Percentiles rank a stretch among this genome's conserved stretches.
Evolutionary conservation across 2,797 vertebrate genomes (phyloP).

Genomic region (Sebastes cheni): DNA sequence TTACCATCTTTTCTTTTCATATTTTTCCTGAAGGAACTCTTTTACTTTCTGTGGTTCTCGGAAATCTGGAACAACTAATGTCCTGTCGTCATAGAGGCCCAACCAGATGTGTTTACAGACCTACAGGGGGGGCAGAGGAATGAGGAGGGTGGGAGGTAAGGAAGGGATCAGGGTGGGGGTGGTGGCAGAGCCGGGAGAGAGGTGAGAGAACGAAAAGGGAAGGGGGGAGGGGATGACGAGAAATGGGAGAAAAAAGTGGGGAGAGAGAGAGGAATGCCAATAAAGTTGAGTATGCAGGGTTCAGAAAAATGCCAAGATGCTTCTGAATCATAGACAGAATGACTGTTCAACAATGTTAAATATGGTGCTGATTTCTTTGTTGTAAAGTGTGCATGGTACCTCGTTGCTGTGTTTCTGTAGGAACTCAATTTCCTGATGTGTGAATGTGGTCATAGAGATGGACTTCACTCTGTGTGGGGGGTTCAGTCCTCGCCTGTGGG

Average conservation of each 20-base stretch:
- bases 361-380: neutral
- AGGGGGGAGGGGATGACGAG: slow-evolving; percentile 45
- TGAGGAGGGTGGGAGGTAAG: slow-evolving; percentile 50
- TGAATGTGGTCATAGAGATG: slow-evolving; percentile 99
- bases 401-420: slow-evolving; percentile 98
- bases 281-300: slow-evolving; percentile 50
- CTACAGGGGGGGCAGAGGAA: slow-evolving; percentile 77
- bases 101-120: slow-evolving; percentile 99
- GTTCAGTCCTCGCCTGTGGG: slow-evolving; percentile 92
- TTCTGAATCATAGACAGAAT: slow-evolving; percentile 26
- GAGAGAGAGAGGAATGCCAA: slow-evolving; percentile 65
- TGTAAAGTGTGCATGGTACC: slow-evolving; percentile 73
- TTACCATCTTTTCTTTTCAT: slow-evolving; percentile 99
- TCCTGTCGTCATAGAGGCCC: slow-evolving; percentile 98
- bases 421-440: slow-evolving; percentile 98
- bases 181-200: slow-evolving; percentile 44
- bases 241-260: slow-evolving; percentile 19
- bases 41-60: slow-evolving; percentile 99
- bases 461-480: slow-evolving; percentile 99
- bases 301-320: slow-evolving; percentile 31
- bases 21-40: slow-evolving; percentile 99
- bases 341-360: neutral
- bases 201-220: slow-evolving; percentile 57
- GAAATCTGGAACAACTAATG: slow-evolving; percentile 98
- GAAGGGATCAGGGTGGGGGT: slow-evolving; percentile 41